These are phyloP conservation scores for Micromussa lordhowensis DNA, from an alignment of 92 coral and sea anemone genomes.

Conservation along the genomic window DNA sequence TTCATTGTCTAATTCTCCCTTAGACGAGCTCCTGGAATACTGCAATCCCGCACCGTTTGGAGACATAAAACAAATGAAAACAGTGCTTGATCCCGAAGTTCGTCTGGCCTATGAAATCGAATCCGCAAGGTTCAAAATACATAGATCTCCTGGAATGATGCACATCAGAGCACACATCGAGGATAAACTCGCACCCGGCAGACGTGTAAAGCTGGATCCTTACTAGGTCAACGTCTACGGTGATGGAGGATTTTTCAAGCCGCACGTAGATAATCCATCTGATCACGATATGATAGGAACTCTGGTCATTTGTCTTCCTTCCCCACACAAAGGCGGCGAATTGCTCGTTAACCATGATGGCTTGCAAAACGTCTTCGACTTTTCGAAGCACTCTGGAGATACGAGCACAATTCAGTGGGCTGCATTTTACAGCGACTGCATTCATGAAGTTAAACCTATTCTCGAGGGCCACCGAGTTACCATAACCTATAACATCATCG, in stretches of 20 bases:
- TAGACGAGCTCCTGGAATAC: slow-evolving; percentile 51
- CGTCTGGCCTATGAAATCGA: slow-evolving; percentile 65
- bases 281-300: slow-evolving; percentile 64
- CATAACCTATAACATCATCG: slow-evolving; percentile 52
- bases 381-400: slow-evolving; percentile 14
- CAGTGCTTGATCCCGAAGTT: slow-evolving; percentile 59
- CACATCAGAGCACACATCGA: slow-evolving; percentile 36
- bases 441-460: slow-evolving; percentile 67
- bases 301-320: slow-evolving; percentile 41
- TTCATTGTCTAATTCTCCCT: slow-evolving; percentile 11
- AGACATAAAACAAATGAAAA: slow-evolving; percentile 65
- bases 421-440: slow-evolving; percentile 67
- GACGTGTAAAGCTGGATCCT: slow-evolving; percentile 28
- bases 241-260: slow-evolving; percentile 58
- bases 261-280: slow-evolving; percentile 61
- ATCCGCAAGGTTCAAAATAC: slow-evolving; percentile 52
- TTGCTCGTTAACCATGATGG: slow-evolving; percentile 46
- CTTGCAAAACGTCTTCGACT: neutral
- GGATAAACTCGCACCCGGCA: slow-evolving; percentile 50
- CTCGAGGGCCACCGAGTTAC: slow-evolving; percentile 59
- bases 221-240: slow-evolving; percentile 58
- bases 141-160: neutral
- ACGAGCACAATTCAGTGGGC: slow-evolving; percentile 43
- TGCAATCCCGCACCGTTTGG: slow-evolving; percentile 70
- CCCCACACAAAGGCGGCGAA: neutral